phyloP scores from a whole-genome alignment of 2,888 invertebrate species.

The Diogma glabrata region DNA sequence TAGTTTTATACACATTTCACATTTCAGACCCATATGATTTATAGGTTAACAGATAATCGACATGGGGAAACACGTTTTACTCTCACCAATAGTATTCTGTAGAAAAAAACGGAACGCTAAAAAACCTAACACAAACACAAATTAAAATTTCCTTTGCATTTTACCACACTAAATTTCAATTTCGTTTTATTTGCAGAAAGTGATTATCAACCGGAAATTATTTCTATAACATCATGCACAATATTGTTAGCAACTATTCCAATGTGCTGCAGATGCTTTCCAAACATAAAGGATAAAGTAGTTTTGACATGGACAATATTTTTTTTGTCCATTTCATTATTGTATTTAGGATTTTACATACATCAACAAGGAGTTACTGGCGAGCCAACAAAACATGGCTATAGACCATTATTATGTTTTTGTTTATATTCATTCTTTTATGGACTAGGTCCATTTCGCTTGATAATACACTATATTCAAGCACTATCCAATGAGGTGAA shows the following conservation, averaged over 20 bases:
- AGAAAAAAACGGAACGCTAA: no score
- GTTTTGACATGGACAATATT: background rate
- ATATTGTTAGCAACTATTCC: background rate
- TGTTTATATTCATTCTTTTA: slow-evolving; percentile 16
- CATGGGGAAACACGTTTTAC: no score
- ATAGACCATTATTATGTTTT: slow-evolving; percentile 15
- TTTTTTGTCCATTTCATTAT: slow-evolving; percentile 13
- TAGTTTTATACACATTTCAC: no score
- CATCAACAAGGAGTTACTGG: slow-evolving; percentile 16
- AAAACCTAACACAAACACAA: no score
- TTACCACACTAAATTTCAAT: no score
- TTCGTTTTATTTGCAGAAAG: slow-evolving; percentile 4
- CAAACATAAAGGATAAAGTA: background rate
- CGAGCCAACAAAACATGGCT: slow-evolving; percentile 14
- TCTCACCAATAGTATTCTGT: no score
- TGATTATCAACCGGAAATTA: background rate
- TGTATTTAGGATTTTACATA: slow-evolving; percentile 16
- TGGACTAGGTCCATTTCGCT: slow-evolving; percentile 16
- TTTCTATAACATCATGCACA: background rate
- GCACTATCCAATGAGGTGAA: slow-evolving; percentile 6
- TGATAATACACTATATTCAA: slow-evolving; percentile 15
- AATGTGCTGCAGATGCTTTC: background rate
- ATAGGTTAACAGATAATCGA: no score
- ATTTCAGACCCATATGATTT: no score
- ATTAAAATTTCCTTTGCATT: no score